Evolutionary conservation across 1,140 invertebrate species (phyloP), one percentile per base, ranked within the genome.

Genomic region (Microplitis demolitor): DNA sequence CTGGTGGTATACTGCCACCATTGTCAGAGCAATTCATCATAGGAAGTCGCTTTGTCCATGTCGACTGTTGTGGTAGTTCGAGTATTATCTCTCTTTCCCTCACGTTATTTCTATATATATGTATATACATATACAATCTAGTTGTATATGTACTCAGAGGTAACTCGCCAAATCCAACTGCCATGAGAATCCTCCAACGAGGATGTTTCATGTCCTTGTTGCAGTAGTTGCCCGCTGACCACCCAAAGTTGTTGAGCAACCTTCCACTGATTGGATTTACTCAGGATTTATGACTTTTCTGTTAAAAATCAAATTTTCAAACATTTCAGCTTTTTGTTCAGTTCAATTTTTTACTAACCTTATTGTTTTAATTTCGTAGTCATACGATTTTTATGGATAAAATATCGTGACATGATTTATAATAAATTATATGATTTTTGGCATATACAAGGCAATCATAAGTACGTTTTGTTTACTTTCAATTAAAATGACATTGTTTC

Each of bases 11-110:
- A 66, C 66, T 74, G 60, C 37, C 69, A 72, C 77, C 71, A 77
- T 79, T 79, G 76, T 75, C 73, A 34, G 60, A 60, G 77, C 77
- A 60, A 81, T 82, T 77, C 77, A 80, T 82, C 78, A 78, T 78
- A 77, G 74, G 71, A 70, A 54, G 37, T 68, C 66, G 56, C 63
- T 68, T 74, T 69, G 66, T 62, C 56, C 50, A 63, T 62, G 60
- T 33, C 37, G 39, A 9, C 33, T 50, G 34, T 50, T 39, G 58
- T 54, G 63, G 63, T 61, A 13, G 56, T 24, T 24, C 24, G 14
- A 60, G 56, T 31, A 33, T 13, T 60, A 24, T 24, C 24, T 60
- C 24, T 60, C 4, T 16, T 8, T 24, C 16, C 33, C 16, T 60
- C 56, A 8, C 16, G 8, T 51, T 50, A 51, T 13, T 16, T 66